A percentile compares a stretch with the other conserved stretches of the same genome.
phyloP scores from a whole-genome alignment of 2,113 vertebrate genomes.

The Lota lota region DNA sequence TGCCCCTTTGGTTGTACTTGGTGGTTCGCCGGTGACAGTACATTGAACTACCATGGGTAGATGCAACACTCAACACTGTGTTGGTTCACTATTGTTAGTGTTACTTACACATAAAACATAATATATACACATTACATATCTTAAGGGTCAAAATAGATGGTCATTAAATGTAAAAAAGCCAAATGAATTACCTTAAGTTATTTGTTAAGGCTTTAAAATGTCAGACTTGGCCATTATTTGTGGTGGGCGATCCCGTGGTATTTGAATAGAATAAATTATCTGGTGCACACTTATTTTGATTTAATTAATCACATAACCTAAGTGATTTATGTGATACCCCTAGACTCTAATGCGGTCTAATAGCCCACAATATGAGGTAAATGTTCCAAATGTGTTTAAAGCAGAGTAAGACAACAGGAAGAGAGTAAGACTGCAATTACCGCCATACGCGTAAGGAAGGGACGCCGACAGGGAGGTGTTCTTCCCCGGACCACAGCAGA shows the following conservation, averaged over 20 bases:
- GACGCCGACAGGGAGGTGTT: constrained; percentile 72
- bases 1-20: too few relatives aligned
- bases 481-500: constrained; percentile 70
- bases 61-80: too few relatives aligned
- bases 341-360: constrained; percentile 67
- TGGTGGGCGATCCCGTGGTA: constrained; percentile 62
- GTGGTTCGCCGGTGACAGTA: too few relatives aligned
- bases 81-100: too few relatives aligned
- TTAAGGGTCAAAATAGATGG: constrained; percentile 28
- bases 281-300: constrained; percentile 72
- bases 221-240: constrained; percentile 67
- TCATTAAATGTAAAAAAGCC: constrained; percentile 64
- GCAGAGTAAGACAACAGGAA: constrained; percentile 61
- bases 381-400: constrained; percentile 65
- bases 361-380: constrained; percentile 63
- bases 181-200: constrained; percentile 64
- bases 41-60: too few relatives aligned
- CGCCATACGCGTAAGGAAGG: constrained; percentile 68
- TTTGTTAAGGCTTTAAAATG: constrained; percentile 69
- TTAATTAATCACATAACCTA: constrained; percentile 80
- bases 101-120: constrained; percentile 22
- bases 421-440: constrained; percentile 73
- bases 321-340: constrained; percentile 77
- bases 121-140: constrained; percentile 8
- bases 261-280: constrained; percentile 73